Percentiles rank a stretch among this genome's conserved stretches.
phyloP scores from a whole-genome alignment of 2,113 vertebrate species.

The Podocnemis expansa region DNA sequence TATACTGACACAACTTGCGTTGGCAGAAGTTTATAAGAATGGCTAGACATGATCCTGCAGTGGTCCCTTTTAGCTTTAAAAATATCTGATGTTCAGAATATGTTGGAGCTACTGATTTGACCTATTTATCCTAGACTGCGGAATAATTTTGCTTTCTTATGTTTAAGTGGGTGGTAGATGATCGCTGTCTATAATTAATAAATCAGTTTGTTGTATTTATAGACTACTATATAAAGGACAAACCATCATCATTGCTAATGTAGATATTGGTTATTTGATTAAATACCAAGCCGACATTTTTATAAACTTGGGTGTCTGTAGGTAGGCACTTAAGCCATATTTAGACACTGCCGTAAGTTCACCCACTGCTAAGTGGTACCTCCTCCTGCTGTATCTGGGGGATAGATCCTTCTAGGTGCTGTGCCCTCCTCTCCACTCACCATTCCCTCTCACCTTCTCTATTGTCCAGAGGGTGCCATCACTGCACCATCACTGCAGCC shows the following conservation, averaged over 20 bases:
- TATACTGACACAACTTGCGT: no score
- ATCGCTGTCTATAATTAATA: neutral
- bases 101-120: accelerated
- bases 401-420: no score
- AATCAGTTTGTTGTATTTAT: neutral
- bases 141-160: neutral
- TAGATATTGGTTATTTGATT: neutral
- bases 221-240: accelerated
- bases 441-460: no score
- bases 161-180: neutral
- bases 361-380: no score
- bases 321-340: neutral
- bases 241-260: accelerated
- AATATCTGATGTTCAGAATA: neutral
- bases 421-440: no score
- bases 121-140: neutral
- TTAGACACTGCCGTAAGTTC: no score
- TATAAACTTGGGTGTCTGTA: neutral
- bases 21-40: no score
- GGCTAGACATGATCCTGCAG: no score
- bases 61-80: neutral
- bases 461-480: no score
- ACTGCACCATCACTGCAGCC: no score
- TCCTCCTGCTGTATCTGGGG: no score
- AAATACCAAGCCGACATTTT: neutral